A percentile compares a stretch with the other conserved stretches of the same genome.
These are phyloP conservation scores for Lepisosteus oculatus DNA, from an alignment of 2,113 vertebrate genomes.

Conservation along the genomic window DNA sequence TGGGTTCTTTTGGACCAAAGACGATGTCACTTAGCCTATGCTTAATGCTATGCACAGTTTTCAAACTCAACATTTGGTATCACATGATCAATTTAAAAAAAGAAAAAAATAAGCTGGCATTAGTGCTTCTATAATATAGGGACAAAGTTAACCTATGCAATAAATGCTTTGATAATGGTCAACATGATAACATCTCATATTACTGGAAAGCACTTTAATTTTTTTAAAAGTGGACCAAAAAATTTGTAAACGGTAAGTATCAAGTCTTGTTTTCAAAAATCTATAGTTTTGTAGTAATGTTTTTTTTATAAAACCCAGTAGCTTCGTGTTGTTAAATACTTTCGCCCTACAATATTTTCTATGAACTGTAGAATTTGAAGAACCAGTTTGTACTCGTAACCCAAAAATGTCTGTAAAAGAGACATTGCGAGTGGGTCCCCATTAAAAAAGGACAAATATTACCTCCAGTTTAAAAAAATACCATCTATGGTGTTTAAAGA, in stretches of 20 bases:
- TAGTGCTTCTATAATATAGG: constrained; percentile 34
- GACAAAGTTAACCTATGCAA: constrained; percentile 29
- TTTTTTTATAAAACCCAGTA: constrained; percentile 16
- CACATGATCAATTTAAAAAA: constrained; percentile 35
- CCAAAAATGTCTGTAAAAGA: constrained; percentile 13
- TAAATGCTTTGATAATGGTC: constrained; percentile 22
- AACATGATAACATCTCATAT: constrained; percentile 35
- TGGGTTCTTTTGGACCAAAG: constrained; percentile 11
- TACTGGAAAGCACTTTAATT: constrained; percentile 38
- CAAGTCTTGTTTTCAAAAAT: constrained; percentile 13
- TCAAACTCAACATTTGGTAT: constrained; percentile 34
- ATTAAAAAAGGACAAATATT: constrained; percentile 31
- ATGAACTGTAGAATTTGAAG: constrained; percentile 23
- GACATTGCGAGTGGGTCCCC: constrained; percentile 13
- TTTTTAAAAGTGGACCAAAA: constrained; percentile 27
- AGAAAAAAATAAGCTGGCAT: constrained; percentile 34
- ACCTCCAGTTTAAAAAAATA: constrained; percentile 64
- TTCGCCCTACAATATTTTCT: constrained; percentile 22
- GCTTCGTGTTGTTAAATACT: not conserved
- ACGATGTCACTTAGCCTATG: constrained; percentile 9
- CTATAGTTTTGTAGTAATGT: not conserved
- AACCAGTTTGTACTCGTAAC: constrained; percentile 25
- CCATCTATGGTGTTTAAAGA: constrained; percentile 52
- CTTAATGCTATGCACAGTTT: constrained; percentile 29
- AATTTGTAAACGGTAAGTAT: constrained; percentile 13